phyloP scores from a whole-genome alignment of 2,113 vertebrate genomes.

The Bambusicola thoracicus region DNA sequence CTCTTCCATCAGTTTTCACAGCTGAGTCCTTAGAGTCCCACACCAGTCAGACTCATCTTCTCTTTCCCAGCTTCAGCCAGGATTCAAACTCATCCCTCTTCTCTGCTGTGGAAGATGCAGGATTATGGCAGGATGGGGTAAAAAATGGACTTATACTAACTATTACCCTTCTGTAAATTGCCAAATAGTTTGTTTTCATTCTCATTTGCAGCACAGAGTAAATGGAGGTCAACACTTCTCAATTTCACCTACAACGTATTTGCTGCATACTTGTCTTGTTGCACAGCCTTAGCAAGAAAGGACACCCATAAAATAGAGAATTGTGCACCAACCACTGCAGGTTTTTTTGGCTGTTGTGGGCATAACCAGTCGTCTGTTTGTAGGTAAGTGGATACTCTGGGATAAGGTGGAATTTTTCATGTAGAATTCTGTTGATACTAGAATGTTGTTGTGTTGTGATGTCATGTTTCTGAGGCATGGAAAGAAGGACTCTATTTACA shows the following conservation, averaged over 20 bases:
- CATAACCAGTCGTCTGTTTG: neutral
- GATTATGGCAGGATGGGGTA: neutral
- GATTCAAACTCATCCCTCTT: neutral
- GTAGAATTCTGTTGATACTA: neutral
- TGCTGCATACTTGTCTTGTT: neutral
- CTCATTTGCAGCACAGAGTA: accelerated
- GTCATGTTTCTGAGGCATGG: neutral
- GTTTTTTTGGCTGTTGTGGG: accelerated
- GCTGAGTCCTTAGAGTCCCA: neutral
- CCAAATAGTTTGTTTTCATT: neutral
- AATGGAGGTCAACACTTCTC: neutral
- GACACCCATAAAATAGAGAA: accelerated
- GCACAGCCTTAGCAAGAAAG: neutral
- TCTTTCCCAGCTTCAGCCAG: neutral
- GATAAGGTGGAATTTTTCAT: neutral
- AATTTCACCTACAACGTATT: neutral
- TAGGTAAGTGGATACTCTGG: neutral
- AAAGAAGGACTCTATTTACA: neutral
- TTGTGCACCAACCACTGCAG: neutral
- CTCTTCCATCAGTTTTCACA: neutral
- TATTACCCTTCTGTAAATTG: neutral
- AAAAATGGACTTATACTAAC: neutral
- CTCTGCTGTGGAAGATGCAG: neutral
- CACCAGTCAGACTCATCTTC: neutral
- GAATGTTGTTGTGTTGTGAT: neutral